Percentiles rank a stretch among this genome's conserved stretches.
Evolutionary conservation across 2,888 invertebrate genomes (phyloP).

Genomic region (Dermolepida albohirtum): DNA sequence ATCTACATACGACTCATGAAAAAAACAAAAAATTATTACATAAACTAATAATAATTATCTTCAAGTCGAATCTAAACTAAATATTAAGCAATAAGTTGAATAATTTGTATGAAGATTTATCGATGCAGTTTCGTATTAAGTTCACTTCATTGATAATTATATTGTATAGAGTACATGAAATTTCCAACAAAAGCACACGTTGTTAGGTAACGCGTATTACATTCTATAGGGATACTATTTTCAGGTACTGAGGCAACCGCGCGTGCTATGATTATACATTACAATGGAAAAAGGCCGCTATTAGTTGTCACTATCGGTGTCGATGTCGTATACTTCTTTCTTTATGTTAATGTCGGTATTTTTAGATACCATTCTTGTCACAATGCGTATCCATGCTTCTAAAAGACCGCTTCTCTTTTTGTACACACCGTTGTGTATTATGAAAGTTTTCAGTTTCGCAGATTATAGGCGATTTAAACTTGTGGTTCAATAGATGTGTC

Average conservation of each 20-base stretch:
- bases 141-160: conserved; percentile 48
- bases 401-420: conserved; percentile 46
- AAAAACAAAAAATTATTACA: too few relatives aligned
- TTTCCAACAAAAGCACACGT: conserved; percentile 48
- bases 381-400: conserved; percentile 48
- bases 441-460: conserved; percentile 44
- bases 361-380: conserved; percentile 49
- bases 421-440: conserved; percentile 44
- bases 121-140: conserved; percentile 48
- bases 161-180: conserved; percentile 50
- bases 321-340: conserved; percentile 46
- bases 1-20: too few relatives aligned
- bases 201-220: conserved; percentile 47
- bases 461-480: conserved; percentile 48
- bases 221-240: conserved; percentile 44
- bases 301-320: conserved; percentile 49
- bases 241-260: conserved; percentile 50
- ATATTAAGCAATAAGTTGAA: too few relatives aligned
- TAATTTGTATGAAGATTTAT: background rate
- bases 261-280: conserved; percentile 49
- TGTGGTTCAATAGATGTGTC: conserved; percentile 50
- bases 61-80: too few relatives aligned
- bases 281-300: conserved; percentile 44
- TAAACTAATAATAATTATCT: too few relatives aligned
- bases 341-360: conserved; percentile 47